Percentiles rank a stretch among this genome's conserved stretches.
Evolutionary conservation across 1,140 invertebrate species (phyloP).

Genomic region (Hyles euphorbiae): DNA sequence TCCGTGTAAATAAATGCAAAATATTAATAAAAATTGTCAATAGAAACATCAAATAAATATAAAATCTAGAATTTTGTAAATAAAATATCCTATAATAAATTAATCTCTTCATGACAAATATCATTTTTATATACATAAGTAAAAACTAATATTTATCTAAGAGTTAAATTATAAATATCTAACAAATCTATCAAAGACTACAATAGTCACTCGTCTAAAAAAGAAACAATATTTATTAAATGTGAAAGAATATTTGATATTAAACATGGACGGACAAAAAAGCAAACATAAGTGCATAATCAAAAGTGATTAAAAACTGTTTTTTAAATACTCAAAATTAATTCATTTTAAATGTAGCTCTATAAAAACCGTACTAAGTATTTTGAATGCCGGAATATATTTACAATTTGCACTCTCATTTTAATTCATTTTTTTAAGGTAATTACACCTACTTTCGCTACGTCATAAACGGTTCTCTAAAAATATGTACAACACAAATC

Average conservation of each 20-base stretch:
- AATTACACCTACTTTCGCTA: no score
- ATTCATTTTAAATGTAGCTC: no score
- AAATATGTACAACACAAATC: no score
- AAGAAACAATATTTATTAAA: neutral
- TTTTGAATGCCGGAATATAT: no score
- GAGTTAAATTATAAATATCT: neutral
- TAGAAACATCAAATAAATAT: no score
- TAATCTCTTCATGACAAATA: neutral
- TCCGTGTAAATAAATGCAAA: no score
- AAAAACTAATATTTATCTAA: neutral
- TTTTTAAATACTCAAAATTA: neutral
- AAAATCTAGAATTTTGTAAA: neutral
- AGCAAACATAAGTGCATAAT: neutral
- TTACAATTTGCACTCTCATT: no score
- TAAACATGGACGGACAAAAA: neutral
- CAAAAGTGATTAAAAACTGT: neutral
- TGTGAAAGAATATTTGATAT: neutral
- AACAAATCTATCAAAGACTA: neutral
- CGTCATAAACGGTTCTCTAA: no score
- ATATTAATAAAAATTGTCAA: no score
- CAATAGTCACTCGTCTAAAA: neutral
- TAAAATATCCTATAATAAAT: neutral
- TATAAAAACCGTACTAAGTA: no score
- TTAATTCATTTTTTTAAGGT: no score
- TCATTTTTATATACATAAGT: neutral